These are phyloP conservation scores for Callipepla squamata DNA, from an alignment of 2,113 vertebrate genomes.

Conservation along the genomic window DNA sequence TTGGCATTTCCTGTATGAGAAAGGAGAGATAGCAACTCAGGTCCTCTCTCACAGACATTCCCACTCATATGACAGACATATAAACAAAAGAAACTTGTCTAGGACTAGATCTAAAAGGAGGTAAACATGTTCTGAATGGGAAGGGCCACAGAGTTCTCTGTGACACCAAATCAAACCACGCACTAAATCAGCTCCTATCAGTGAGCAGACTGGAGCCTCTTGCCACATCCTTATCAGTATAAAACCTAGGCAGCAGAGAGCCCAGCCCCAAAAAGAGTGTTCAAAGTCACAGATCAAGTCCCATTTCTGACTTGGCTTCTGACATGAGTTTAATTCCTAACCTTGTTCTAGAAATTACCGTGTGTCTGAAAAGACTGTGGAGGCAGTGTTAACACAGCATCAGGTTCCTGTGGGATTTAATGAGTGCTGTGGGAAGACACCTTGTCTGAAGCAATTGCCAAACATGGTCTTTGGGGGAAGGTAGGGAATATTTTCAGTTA, in stretches of 20 bases:
- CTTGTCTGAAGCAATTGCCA: not conserved
- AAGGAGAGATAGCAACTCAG: not conserved
- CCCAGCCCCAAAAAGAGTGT: not conserved
- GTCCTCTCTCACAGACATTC: not conserved
- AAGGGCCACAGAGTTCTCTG: not conserved
- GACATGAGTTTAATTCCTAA: not conserved
- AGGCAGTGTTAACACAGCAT: not conserved
- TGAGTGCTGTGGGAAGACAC: not conserved
- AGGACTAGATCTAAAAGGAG: not conserved
- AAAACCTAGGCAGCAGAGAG: not conserved
- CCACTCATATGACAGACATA: not conserved
- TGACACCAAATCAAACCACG: accelerated
- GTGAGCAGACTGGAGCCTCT: not conserved
- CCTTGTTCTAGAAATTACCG: not conserved
- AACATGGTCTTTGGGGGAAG: not conserved
- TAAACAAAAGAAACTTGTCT: not conserved
- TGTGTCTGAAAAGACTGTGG: not conserved
- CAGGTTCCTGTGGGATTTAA: not conserved
- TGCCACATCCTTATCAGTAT: not conserved
- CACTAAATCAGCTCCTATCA: not conserved
- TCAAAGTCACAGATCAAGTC: not conserved
- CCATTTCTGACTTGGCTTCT: not conserved
- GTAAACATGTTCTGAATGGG: not conserved
- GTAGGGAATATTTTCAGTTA: not conserved
- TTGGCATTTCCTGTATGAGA: not conserved